Conservation (phyloP, 2,888 invertebrate genomes). For the Drosophila suboccidentalis region DNA sequence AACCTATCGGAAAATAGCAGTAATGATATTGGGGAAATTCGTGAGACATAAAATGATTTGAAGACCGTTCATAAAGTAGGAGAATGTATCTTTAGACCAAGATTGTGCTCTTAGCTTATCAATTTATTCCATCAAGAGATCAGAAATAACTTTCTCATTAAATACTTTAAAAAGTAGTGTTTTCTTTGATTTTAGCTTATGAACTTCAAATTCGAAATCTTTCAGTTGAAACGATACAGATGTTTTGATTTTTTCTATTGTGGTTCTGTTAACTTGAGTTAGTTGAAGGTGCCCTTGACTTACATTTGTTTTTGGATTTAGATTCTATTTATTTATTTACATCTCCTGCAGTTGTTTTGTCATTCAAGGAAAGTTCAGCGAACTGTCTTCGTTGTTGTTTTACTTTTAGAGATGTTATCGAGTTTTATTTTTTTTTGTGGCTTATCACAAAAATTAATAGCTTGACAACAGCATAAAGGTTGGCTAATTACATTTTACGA, state of each 20-base stretch:
- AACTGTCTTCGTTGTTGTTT: constrained; percentile 9
- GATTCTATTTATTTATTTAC: not conserved
- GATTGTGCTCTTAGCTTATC: no score
- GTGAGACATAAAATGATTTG: no score
- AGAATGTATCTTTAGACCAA: no score
- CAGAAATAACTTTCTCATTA: no score
- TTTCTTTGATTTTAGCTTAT: no score
- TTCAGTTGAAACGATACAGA: not conserved
- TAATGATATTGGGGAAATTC: no score
- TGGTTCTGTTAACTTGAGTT: not conserved
- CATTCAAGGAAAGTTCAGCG: constrained; percentile 22
- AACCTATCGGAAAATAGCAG: no score
- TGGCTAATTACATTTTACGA: constrained; percentile 11
- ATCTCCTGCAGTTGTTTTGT: constrained; percentile 1
- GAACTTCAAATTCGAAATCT: not conserved
- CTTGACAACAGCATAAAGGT: constrained; percentile 17
- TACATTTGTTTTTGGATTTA: not conserved
- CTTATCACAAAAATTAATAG: constrained; percentile 13
- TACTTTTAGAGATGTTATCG: constrained; percentile 10
- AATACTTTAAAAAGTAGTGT: no score
- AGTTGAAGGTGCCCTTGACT: constrained; percentile 11
- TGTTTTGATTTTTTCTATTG: not conserved
- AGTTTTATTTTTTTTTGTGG: constrained; percentile 1
- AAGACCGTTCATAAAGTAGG: no score
- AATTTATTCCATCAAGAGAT: no score